Percentiles rank a stretch among this genome's conserved stretches.
Conservation (phyloP, 2,888 invertebrate genomes). For the Ectemnius cavifrons region DNA sequence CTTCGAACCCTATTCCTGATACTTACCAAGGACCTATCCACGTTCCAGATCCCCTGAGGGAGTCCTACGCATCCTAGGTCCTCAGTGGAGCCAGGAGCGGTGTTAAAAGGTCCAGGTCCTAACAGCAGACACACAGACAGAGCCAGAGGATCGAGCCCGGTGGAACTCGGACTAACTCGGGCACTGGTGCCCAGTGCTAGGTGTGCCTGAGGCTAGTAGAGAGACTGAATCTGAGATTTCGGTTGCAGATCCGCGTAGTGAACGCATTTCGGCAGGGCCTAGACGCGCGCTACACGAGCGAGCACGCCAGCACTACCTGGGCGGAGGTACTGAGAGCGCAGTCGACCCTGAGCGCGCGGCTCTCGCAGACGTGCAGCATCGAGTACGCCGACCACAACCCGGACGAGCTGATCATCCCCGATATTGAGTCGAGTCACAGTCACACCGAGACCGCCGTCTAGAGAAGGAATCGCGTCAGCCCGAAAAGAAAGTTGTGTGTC, state of each 20-base stretch:
- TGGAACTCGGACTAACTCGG: neutral
- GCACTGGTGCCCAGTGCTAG: neutral
- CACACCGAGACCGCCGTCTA: slow-evolving; percentile 97
- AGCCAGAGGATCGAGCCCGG: neutral
- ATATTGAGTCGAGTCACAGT: slow-evolving; percentile 95
- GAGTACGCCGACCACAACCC: slow-evolving; percentile 94
- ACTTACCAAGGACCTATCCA: too few species aligned
- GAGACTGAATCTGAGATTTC: slow-evolving; percentile 49
- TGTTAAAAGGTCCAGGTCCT: neutral
- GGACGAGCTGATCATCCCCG: slow-evolving; percentile 92
- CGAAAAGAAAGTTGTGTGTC: slow-evolving; percentile 29
- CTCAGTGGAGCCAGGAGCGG: too few species aligned
- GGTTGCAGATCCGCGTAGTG: slow-evolving; percentile 99
- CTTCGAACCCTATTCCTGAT: too few species aligned
- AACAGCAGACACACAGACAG: neutral
- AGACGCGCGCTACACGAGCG: slow-evolving; percentile 80
- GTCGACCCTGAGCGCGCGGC: slow-evolving; percentile 93
- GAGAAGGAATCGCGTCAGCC: slow-evolving; percentile 49
- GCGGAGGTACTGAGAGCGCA: slow-evolving; percentile 96
- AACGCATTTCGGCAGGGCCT: slow-evolving; percentile 99
- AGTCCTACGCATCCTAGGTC: too few species aligned
- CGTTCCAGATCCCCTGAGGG: too few species aligned
- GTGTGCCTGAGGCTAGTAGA: neutral
- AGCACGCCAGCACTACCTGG: slow-evolving; percentile 94
- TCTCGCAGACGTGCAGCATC: slow-evolving; percentile 94